A percentile compares a stretch with the other conserved stretches of the same genome.
These are phyloP conservation scores for Euleptes europaea DNA, from an alignment of 2,113 vertebrate genomes.

Conservation along the genomic window DNA sequence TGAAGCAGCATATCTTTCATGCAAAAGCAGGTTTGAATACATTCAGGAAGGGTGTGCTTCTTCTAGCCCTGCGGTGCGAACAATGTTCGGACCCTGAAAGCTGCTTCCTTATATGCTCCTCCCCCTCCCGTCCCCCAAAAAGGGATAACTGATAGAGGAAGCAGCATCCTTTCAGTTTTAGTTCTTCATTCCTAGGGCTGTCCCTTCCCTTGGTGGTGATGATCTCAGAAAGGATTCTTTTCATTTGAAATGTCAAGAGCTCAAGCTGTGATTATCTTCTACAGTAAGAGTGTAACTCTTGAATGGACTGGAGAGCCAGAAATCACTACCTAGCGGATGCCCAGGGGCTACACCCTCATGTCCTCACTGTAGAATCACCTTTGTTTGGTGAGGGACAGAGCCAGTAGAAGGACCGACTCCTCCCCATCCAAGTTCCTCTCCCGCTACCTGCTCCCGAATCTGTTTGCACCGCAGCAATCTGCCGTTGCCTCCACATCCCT, in stretches of 20 bases:
- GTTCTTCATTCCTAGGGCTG: not conserved
- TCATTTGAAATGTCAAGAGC: not conserved
- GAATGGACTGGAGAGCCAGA: not conserved
- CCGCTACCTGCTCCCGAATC: not conserved
- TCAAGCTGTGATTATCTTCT: not conserved
- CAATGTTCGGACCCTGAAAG: not conserved
- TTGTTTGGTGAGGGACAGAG: not conserved
- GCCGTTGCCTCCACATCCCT: not conserved
- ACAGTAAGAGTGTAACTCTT: not conserved
- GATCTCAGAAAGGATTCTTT: no score
- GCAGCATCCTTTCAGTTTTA: not conserved
- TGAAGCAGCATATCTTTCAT: not conserved
- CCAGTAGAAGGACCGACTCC: not conserved
- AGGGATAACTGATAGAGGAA: not conserved
- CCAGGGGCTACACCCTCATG: no score
- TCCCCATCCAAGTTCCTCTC: no score
- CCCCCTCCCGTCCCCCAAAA: no score
- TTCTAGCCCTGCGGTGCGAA: no score
- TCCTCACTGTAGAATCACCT: not conserved
- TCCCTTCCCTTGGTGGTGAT: not conserved
- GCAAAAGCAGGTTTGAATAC: not conserved
- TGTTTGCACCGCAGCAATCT: not conserved
- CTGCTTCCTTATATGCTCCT: not conserved
- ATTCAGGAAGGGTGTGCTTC: not conserved
- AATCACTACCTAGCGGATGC: not conserved